A percentile compares a stretch with the other conserved stretches of the same genome.
Conservation (phyloP, 1,140 invertebrate species). For the Zaprionus nigranus region DNA sequence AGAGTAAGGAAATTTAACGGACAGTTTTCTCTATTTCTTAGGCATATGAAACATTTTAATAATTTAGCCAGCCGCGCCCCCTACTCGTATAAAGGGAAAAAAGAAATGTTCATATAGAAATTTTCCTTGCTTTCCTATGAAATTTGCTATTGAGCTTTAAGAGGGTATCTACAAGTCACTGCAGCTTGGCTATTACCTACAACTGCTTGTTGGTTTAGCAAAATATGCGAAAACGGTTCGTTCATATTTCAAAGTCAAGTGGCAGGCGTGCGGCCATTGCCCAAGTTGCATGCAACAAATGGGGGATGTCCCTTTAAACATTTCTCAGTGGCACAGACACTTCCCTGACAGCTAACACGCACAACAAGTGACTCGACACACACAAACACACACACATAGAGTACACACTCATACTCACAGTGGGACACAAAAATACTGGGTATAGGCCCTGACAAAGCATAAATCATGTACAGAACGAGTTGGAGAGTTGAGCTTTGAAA, state of each 20-base stretch:
- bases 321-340: slow-evolving; percentile 23
- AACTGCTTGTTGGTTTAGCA: background rate
- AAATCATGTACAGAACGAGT: slow-evolving; percentile 30
- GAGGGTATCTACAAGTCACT: background rate
- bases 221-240: slow-evolving; percentile 8
- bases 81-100: no score
- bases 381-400: background rate
- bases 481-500: slow-evolving; percentile 1
- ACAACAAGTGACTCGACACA: slow-evolving; percentile 32
- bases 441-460: slow-evolving; percentile 29
- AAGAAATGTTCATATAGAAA: no score
- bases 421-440: slow-evolving; percentile 41
- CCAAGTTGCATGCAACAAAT: slow-evolving; percentile 12
- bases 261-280: slow-evolving; percentile 3
- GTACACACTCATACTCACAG: background rate
- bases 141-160: background rate
- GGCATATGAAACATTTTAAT: no score
- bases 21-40: background rate
- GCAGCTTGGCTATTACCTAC: no score
- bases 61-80: no score
- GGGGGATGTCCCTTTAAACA: slow-evolving; percentile 19
- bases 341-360: slow-evolving; percentile 35
- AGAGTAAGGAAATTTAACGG: background rate
- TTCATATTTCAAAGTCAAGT: slow-evolving; percentile 8
- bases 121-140: background rate